These are phyloP conservation scores for Zhuqinia jingwanae DNA, from an alignment of 2,888 invertebrate species.

Conservation along the genomic window DNA sequence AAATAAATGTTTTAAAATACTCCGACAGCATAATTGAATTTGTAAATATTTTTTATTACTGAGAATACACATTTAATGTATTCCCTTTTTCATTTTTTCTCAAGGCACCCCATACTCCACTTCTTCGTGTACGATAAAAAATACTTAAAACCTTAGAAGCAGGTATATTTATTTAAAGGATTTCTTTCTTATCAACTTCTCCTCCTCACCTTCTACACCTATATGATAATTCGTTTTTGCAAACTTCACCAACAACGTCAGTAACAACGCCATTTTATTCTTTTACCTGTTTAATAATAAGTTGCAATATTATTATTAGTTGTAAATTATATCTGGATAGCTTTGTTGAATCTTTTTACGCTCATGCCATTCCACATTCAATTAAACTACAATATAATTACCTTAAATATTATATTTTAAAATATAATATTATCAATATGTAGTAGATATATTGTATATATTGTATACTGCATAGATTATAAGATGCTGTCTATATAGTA, in stretches of 20 bases:
- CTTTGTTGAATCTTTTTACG: no score
- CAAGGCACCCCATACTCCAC: slow-evolving; percentile 63
- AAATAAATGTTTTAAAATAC: no score
- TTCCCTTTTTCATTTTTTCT: slow-evolving; percentile 56
- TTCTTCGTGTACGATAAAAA: slow-evolving; percentile 60
- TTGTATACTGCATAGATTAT: slow-evolving; percentile 7
- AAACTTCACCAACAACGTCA: no score
- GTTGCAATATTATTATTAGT: not conserved
- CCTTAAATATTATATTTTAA: no score
- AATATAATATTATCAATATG: no score
- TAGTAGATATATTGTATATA: not conserved
- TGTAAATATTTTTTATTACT: slow-evolving; percentile 54
- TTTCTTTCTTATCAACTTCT: not conserved
- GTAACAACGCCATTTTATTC: no score
- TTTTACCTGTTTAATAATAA: no score
- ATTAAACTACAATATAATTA: no score
- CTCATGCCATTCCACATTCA: no score
- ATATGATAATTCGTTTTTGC: not conserved
- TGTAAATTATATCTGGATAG: no score
- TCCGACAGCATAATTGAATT: no score
- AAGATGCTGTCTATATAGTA: not conserved
- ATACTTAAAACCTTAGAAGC: slow-evolving; percentile 64
- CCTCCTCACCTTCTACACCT: not conserved
- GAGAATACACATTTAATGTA: slow-evolving; percentile 59
- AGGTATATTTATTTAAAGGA: slow-evolving; percentile 39